These are phyloP conservation scores for Pseudomyrmex concolor DNA, from an alignment of 1,140 invertebrate genomes.

Conservation along the genomic window DNA sequence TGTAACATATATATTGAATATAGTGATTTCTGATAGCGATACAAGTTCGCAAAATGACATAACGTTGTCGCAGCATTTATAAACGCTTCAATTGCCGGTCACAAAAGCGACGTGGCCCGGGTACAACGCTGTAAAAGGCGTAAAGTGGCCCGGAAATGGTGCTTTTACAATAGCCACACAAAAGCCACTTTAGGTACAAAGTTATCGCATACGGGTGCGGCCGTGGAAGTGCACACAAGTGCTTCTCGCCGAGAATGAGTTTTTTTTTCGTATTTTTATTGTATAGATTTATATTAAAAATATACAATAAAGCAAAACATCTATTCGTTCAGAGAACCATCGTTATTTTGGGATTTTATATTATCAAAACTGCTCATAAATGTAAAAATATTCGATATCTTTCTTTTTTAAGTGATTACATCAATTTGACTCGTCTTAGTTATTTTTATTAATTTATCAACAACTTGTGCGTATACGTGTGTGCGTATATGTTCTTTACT, in stretches of 20 bases:
- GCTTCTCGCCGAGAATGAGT: no score
- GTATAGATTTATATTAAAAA: no score
- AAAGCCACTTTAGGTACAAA: constrained; percentile 46
- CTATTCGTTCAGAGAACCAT: no score
- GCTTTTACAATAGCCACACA: constrained; percentile 34
- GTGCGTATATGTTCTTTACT: background rate
- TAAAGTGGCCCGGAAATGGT: constrained; percentile 47
- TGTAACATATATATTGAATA: background rate
- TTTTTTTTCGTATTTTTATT: background rate
- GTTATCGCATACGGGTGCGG: constrained; percentile 14
- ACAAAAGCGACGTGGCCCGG: constrained; percentile 32
- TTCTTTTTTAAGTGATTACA: background rate
- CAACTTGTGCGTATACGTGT: background rate
- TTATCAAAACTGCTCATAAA: background rate
- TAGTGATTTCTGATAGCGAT: constrained; percentile 20
- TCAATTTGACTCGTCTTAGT: background rate
- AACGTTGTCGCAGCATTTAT: constrained; percentile 9
- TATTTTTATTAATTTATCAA: constrained; percentile 4
- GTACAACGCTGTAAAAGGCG: constrained; percentile 22
- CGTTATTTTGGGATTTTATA: no score
- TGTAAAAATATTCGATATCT: background rate
- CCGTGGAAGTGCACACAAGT: constrained; percentile 4
- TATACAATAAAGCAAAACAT: no score
- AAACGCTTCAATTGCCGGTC: constrained; percentile 34
- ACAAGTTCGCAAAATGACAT: constrained; percentile 36